Base-by-base conservation (phyloP, 1,140 invertebrate species). In the Zaprionus ornatus region DNA sequence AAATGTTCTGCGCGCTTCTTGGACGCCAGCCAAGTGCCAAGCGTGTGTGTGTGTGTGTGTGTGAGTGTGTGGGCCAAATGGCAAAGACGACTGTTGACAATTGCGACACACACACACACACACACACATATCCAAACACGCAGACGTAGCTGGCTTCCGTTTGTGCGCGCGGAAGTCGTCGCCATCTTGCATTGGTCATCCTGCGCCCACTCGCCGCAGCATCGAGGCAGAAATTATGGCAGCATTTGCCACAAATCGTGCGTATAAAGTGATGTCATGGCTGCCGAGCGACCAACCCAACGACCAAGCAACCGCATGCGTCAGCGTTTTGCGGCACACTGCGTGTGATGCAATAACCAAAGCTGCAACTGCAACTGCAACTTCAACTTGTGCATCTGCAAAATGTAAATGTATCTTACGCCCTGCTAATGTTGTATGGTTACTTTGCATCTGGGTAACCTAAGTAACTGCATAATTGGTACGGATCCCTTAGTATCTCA, bases 181-280 rank as follows among this genome's bases (percentile, higher is more conserved):
- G 83, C 83, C 83, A 88, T 83, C 84, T 83, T 82, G 83, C 84
- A 83, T 88, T 88, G 85, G 84, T 88, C 84, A 88, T 90, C 81
- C 84, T 81, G 84, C 84, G 84, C 84, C 84, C 84, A 88, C 85
- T 88, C 85, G 77, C 60, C 57, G 61, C 76, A 67, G 73, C 61
- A 71, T 71, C 77, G 35, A 60, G 73, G 66, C 73, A 87, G 69
- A 90, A 88, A 87, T 90, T 90, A 90, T 88, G 84, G 84, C 84
- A 78, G 85, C 81, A 84, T 90, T 88, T 81, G 85, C 85, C 85
- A 88, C 84, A 88, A 88, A 88, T 88, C 84, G 84, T 88, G 84
- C 84, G 84, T 88, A 81, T 88, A 88, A 88, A 90, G 85, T 88
- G 84, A 88, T 88, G 84, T 88, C 84, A 88, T 87, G 71, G 83